Evolutionary conservation across 2,888 invertebrate genomes (phyloP).

Genomic region (Diarsia dahlii): DNA sequence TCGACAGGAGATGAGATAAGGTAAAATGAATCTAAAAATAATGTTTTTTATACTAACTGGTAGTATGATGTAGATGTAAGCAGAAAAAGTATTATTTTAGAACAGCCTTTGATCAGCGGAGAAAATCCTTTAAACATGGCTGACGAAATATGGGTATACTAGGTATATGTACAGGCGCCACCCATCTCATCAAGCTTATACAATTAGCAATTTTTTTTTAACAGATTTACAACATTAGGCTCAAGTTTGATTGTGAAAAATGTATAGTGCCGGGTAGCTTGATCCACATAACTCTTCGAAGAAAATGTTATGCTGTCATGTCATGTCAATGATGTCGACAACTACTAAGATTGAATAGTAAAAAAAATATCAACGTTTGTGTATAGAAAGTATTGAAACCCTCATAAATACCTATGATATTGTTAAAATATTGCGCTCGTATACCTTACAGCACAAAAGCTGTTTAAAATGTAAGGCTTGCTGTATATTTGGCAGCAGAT

Average conservation of each 20-base stretch:
- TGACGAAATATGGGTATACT: too few species aligned
- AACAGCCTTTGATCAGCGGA: too few species aligned
- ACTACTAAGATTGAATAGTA: not conserved
- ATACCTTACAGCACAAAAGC: slow-evolving; percentile 39
- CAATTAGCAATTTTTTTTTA: too few species aligned
- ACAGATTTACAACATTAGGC: too few species aligned
- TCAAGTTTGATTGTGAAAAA: too few species aligned
- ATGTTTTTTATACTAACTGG: not conserved
- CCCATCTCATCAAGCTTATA: too few species aligned
- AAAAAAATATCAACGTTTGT: not conserved
- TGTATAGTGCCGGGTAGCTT: too few species aligned
- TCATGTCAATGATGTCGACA: not conserved
- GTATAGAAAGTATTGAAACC: not conserved
- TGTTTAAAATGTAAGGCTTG: slow-evolving; percentile 55
- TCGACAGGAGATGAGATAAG: not conserved
- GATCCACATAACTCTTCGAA: not conserved
- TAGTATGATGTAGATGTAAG: too few species aligned
- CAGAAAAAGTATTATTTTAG: too few species aligned
- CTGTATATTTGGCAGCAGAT: slow-evolving; percentile 53
- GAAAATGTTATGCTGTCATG: not conserved
- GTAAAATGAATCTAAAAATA: not conserved
- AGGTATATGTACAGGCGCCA: too few species aligned
- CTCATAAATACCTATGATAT: slow-evolving; percentile 6
- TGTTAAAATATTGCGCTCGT: slow-evolving; percentile 29
- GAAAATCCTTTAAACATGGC: too few species aligned